These are phyloP conservation scores for Nematolebias whitei DNA, from an alignment of 2,113 vertebrate genomes.

Conservation along the genomic window DNA sequence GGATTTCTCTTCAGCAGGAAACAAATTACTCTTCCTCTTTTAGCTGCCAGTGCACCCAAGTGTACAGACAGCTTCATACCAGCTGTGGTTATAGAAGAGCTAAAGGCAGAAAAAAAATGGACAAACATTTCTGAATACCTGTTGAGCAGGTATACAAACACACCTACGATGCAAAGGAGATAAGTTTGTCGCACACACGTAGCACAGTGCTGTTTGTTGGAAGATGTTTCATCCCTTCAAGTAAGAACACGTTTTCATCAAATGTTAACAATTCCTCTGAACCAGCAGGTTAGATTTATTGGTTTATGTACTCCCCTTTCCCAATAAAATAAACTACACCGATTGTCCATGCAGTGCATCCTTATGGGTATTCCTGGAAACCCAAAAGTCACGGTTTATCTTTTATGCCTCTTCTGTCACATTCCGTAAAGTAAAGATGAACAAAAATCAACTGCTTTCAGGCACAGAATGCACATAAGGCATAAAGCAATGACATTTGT, in stretches of 20 bases:
- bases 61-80: constrained; percentile 8
- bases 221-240: not conserved
- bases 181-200: constrained; percentile 12
- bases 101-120: not conserved
- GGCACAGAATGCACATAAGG: not conserved
- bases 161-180: constrained; percentile 16
- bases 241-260: constrained; percentile 46
- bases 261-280: constrained; percentile 52
- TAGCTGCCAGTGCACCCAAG: constrained; percentile 2
- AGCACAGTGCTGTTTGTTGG: not conserved
- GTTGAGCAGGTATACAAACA: constrained; percentile 49
- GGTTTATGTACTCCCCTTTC: not conserved
- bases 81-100: constrained; percentile 1
- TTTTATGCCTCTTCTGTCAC: not conserved
- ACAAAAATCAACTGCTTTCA: not conserved
- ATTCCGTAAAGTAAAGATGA: not conserved
- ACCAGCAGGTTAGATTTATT: not conserved
- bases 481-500: not conserved
- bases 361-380: not conserved
- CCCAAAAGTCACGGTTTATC: not conserved
- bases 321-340: not conserved
- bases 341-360: not conserved
- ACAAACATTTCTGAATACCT: constrained; percentile 16
- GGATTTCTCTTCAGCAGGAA: constrained; percentile 24
- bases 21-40: constrained; percentile 36